A percentile compares a stretch with the other conserved stretches of the same genome.
Conservation (phyloP, 2,113 vertebrate genomes). For the Numenius arquata region DNA sequence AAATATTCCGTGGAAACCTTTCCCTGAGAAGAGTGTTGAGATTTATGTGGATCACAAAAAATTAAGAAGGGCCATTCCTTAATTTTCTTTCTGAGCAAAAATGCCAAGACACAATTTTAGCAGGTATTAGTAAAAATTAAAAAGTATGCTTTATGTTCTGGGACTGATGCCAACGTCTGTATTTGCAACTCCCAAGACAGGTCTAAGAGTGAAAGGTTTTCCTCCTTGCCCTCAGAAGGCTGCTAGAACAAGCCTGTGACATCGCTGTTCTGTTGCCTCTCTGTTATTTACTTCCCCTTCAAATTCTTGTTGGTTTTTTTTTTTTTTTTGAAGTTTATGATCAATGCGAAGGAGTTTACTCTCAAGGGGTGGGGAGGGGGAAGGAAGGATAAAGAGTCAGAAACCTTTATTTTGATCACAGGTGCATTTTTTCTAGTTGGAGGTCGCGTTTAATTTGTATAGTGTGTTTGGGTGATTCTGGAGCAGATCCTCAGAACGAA, state of each 20-base stretch:
- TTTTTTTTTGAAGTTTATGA: neutral
- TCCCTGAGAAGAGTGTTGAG: constrained; percentile 8
- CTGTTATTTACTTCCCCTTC: neutral
- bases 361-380: neutral
- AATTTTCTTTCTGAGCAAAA: constrained; percentile 53
- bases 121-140: constrained; percentile 62
- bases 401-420: neutral
- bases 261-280: neutral
- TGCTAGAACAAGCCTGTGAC: neutral
- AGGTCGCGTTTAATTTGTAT: neutral
- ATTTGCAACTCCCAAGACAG: constrained; percentile 22
- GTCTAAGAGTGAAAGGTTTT: constrained; percentile 24
- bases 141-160: constrained; percentile 24
- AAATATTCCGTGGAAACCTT: neutral
- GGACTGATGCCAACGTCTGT: constrained; percentile 45
- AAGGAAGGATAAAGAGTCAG: neutral
- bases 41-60: constrained; percentile 58
- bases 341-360: neutral
- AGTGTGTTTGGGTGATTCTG: neutral
- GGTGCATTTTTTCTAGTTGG: constrained; percentile 19
- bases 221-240: neutral
- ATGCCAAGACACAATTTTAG: constrained; percentile 48
- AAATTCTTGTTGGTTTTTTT: neutral
- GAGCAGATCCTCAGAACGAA: neutral
- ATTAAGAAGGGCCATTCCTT: constrained; percentile 25